Conservation (phyloP, 2,797 vertebrate species). For the Varecia variegata region DNA sequence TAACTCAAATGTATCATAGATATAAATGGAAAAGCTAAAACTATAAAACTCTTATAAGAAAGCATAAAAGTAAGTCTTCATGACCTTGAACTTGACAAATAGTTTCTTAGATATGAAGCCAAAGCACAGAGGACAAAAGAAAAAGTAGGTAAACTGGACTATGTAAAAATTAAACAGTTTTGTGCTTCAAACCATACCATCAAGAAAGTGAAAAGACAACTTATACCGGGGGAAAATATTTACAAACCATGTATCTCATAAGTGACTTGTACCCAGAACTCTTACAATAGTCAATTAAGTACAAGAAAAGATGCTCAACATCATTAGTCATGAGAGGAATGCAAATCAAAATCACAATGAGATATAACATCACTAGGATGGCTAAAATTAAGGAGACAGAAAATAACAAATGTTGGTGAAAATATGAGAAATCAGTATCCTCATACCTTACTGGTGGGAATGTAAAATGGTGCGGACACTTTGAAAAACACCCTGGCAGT, state of each 20-base stretch:
- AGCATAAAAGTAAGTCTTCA: slow-evolving; percentile 26
- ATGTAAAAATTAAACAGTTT: slow-evolving; percentile 14
- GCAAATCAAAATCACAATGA: background rate
- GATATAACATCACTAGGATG: background rate
- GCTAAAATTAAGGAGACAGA: background rate
- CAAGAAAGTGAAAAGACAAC: slow-evolving; percentile 10
- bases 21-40: slow-evolving; percentile 16
- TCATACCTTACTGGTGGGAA: background rate
- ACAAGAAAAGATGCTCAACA: slow-evolving; percentile 23
- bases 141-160: background rate
- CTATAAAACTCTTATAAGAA: slow-evolving; percentile 12
- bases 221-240: background rate
- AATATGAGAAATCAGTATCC: background rate
- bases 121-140: background rate
- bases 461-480: background rate
- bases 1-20: slow-evolving; percentile 31
- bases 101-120: slow-evolving; percentile 5
- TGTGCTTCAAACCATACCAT: slow-evolving; percentile 18
- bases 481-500: background rate
- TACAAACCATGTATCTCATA: slow-evolving; percentile 5
- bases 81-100: background rate
- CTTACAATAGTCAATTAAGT: slow-evolving; percentile 10
- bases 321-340: background rate
- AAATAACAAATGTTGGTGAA: background rate
- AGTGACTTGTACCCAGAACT: background rate